Conservation (phyloP, 2,888 invertebrate species). For the Sycophila texana region DNA sequence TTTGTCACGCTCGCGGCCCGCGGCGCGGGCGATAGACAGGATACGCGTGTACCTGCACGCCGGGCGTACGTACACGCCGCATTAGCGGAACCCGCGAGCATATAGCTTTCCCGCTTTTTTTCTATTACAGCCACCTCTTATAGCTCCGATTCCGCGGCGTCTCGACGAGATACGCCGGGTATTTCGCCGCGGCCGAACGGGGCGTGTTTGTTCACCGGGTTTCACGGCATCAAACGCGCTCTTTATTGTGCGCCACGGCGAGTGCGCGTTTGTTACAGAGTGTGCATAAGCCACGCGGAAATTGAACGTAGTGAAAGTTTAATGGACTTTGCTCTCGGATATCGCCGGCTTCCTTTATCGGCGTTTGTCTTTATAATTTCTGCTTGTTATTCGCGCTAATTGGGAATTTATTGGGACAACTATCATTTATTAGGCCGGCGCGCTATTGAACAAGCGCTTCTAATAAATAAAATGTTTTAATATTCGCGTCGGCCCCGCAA, state of each 20-base stretch:
- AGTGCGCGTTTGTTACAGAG: not conserved
- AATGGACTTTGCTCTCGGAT: too few relatives aligned
- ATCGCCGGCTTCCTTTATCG: too few relatives aligned
- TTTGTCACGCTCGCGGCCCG: conserved; percentile 31
- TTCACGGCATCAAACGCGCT: conserved; percentile 1
- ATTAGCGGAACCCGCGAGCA: conserved; percentile 37
- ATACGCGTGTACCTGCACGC: not conserved
- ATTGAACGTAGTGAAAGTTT: too few relatives aligned
- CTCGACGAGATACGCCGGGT: not conserved
- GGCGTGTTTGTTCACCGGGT: conserved; percentile 11
- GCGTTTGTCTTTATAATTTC: too few relatives aligned
- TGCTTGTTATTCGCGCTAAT: too few relatives aligned
- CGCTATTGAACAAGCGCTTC: too few relatives aligned
- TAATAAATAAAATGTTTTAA: too few relatives aligned
- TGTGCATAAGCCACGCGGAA: too few relatives aligned
- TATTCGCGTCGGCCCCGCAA: too few relatives aligned
- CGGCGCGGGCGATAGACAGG: conserved; percentile 28
- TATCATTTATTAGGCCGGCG: too few relatives aligned
- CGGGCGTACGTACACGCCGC: not conserved
- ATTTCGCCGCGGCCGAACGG: not conserved
- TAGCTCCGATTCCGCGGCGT: not conserved
- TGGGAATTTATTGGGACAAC: too few relatives aligned
- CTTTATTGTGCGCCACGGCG: not conserved
- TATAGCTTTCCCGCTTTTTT: not conserved
- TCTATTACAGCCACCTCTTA: not conserved